These are phyloP conservation scores for Lates japonicus DNA, from an alignment of 2,797 vertebrate genomes.

Conservation along the genomic window DNA sequence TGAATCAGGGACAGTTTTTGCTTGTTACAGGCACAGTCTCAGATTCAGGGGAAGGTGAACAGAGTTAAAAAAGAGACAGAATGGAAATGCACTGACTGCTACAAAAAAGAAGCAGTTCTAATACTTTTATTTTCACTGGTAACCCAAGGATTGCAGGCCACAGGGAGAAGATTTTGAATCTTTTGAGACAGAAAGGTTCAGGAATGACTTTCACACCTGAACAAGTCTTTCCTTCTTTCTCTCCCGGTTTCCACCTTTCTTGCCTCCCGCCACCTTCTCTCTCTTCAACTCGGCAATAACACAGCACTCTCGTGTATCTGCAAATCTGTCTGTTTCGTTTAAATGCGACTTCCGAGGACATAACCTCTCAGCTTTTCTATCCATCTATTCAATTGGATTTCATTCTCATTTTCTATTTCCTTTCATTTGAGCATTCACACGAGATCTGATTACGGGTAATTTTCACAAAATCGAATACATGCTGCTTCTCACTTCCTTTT, in stretches of 20 bases:
- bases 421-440: not conserved
- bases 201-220: constrained; percentile 42
- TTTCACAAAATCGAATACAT: not conserved
- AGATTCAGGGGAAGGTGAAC: not conserved
- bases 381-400: constrained; percentile 18
- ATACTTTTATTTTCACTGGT: not conserved
- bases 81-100: not conserved
- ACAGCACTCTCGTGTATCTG: not conserved
- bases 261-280: not conserved
- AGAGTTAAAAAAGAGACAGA: not conserved
- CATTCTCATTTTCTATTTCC: constrained; percentile 11
- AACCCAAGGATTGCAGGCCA: not conserved
- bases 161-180: constrained; percentile 12
- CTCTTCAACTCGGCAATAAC: constrained; percentile 1
- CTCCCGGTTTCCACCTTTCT: not conserved
- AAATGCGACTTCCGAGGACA: not conserved
- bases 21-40: no score
- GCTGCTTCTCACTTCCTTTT: not conserved
- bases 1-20: no score
- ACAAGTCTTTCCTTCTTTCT: not conserved
- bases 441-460: not conserved
- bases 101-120: constrained; percentile 9
- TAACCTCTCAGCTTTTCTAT: constrained; percentile 9
- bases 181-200: constrained; percentile 20
- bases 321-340: constrained; percentile 3